Percentiles rank a stretch among this genome's conserved stretches.
These are phyloP conservation scores for Eutolmus rufibarbis DNA, from an alignment of 2,888 invertebrate species.

Conservation along the genomic window DNA sequence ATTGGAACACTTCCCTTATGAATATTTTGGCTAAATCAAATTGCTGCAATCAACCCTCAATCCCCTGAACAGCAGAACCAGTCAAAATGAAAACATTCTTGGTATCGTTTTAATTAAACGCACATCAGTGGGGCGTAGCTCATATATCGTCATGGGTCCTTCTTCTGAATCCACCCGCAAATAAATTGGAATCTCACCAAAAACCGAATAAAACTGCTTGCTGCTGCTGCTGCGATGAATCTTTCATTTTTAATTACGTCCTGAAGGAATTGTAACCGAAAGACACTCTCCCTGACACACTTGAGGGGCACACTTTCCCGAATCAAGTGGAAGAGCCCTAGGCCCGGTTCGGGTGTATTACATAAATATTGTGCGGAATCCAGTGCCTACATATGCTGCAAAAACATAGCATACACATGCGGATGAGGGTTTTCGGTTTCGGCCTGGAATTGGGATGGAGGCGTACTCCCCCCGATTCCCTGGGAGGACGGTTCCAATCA, in stretches of 20 bases:
- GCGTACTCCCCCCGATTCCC: too few relatives aligned
- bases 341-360: not conserved
- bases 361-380: not conserved
- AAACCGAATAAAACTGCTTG: not conserved
- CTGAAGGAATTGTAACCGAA: constrained; percentile 15
- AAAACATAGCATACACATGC: not conserved
- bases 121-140: not conserved
- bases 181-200: not conserved
- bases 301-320: not conserved
- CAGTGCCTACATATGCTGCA: not conserved
- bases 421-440: not conserved
- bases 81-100: not conserved
- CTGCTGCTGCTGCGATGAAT: not conserved
- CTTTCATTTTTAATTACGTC: constrained; percentile 21
- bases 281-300: not conserved
- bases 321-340: not conserved
- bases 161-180: not conserved
- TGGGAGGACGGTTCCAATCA: not conserved
- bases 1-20: not conserved
- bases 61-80: not conserved
- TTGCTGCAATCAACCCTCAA: not conserved
- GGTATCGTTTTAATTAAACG: not conserved
- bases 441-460: not conserved
- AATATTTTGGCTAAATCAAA: not conserved
- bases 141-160: not conserved